These are phyloP conservation scores for Melolontha melolontha DNA, from an alignment of 2,888 invertebrate genomes.

Conservation along the genomic window DNA sequence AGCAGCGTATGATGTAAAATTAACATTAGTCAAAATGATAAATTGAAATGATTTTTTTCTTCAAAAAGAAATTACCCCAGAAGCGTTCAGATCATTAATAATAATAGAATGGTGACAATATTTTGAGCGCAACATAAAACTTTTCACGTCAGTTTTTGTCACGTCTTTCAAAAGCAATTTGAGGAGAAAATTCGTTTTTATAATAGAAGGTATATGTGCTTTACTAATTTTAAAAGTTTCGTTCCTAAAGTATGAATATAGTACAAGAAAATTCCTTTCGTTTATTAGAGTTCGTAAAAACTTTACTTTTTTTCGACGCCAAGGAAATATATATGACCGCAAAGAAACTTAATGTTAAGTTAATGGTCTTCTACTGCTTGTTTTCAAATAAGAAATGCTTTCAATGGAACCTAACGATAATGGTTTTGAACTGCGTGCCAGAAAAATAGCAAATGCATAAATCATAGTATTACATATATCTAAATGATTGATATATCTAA, in stretches of 20 bases:
- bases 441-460: too few relatives aligned
- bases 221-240: background rate
- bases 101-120: conserved; percentile 3
- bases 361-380: too few relatives aligned
- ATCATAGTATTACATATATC: too few relatives aligned
- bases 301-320: too few relatives aligned
- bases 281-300: too few relatives aligned
- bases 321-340: too few relatives aligned
- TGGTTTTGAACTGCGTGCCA: too few relatives aligned
- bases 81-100: conserved; percentile 17
- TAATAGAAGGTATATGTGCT: background rate
- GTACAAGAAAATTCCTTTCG: too few relatives aligned
- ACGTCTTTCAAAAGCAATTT: conserved; percentile 12
- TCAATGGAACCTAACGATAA: too few relatives aligned
- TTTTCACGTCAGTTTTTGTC: conserved; percentile 3
- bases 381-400: too few relatives aligned
- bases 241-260: background rate
- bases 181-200: conserved; percentile 1
- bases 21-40: conserved; percentile 25
- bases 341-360: too few relatives aligned
- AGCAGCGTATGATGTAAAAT: background rate
- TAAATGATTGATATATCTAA: too few relatives aligned
- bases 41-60: conserved; percentile 10
- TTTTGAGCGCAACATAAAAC: background rate
- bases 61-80: conserved; percentile 6